phyloP scores from a whole-genome alignment of 1,140 invertebrate species.

The Phortica variegata region DNA sequence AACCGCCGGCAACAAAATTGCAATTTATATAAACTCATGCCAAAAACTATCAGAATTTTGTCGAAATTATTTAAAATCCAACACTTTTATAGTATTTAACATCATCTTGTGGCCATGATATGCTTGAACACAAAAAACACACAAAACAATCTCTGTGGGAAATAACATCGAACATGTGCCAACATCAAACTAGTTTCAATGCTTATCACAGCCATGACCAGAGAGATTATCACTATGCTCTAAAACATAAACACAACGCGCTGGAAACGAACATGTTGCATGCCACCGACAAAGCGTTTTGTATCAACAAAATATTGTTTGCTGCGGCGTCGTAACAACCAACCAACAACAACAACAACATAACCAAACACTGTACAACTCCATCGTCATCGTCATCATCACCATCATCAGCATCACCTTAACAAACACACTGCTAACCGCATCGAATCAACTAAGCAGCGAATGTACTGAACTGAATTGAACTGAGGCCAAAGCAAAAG shows the following conservation, averaged over 20 bases:
- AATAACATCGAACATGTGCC: conserved; percentile 41
- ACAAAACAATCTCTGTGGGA: no score
- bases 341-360: no score
- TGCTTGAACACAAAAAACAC: no score
- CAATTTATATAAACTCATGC: no score
- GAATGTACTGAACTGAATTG: not conserved
- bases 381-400: conserved; percentile 6
- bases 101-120: no score
- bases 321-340: no score
- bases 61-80: no score
- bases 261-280: not conserved
- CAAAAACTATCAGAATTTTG: no score
- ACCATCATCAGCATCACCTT: conserved; percentile 1
- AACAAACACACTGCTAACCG: conserved; percentile 20
- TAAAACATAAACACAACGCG: conserved; percentile 32
- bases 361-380: no score
- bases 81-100: no score
- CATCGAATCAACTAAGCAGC: conserved; percentile 17
- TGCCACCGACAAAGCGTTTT: not conserved
- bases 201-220: conserved; percentile 32
- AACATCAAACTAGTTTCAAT: conserved; percentile 43
- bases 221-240: conserved; percentile 4
- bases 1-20: conserved; percentile 30
- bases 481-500: not conserved
- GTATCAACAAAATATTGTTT: no score